These are phyloP conservation scores for Drosophila affinis DNA, from an alignment of 2,888 invertebrate genomes.

Conservation along the genomic window DNA sequence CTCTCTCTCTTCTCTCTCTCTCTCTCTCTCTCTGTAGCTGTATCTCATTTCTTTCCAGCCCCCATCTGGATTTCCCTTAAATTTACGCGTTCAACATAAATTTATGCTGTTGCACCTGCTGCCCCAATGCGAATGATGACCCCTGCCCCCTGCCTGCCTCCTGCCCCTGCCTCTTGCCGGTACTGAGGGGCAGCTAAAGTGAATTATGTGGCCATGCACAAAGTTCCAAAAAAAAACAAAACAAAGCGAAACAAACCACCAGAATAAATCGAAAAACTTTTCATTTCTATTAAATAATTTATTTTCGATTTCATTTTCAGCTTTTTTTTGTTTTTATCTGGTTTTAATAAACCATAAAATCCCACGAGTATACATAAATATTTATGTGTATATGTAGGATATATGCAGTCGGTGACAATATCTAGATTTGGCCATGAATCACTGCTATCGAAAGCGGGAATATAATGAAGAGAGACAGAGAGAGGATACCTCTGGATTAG, in stretches of 20 bases:
- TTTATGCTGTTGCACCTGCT: conserved; percentile 66
- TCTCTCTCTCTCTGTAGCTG: not conserved
- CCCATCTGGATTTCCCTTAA: conserved; percentile 47
- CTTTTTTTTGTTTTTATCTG: conserved; percentile 4
- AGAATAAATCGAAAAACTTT: conserved; percentile 76
- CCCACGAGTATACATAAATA: not conserved
- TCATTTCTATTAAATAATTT: conserved; percentile 77
- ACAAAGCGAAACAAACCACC: conserved; percentile 39
- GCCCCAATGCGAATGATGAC: conserved; percentile 4
- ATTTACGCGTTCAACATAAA: conserved; percentile 61
- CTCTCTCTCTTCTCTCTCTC: too few relatives aligned
- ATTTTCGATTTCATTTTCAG: conserved; percentile 57
- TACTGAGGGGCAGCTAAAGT: conserved; percentile 43
- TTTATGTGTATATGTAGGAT: not conserved
- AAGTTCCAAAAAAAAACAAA: conserved; percentile 43
- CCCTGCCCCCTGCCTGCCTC: not conserved
- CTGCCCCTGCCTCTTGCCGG: not conserved
- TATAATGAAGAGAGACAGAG: not conserved
- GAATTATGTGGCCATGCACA: conserved; percentile 69
- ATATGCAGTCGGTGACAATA: not conserved
- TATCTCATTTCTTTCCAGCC: conserved; percentile 1
- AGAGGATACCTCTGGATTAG: not conserved
- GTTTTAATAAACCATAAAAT: not conserved
- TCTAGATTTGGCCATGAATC: not conserved
- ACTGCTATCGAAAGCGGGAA: too few relatives aligned